Percentiles rank a stretch among this genome's conserved stretches.
Evolutionary conservation across 2,113 vertebrate genomes (phyloP).

Genomic region (Patagioenas fasciata): DNA sequence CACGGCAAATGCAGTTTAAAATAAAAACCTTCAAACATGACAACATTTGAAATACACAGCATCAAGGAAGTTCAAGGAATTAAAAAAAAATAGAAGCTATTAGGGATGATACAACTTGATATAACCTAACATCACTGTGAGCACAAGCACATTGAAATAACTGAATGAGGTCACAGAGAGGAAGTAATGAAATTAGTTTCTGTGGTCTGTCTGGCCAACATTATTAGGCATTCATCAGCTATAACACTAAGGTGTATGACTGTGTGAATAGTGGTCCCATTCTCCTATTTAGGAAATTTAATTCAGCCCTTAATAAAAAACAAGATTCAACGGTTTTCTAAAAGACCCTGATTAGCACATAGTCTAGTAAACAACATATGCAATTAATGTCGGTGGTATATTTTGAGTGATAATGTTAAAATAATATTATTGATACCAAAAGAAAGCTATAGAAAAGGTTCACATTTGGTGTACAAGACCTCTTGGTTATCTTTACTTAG

Average conservation of each 20-base stretch:
- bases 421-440: not conserved
- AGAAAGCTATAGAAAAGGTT: not conserved
- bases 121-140: not conserved
- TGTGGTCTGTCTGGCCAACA: not conserved
- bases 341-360: not conserved
- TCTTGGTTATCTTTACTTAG: not conserved
- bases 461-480: not conserved
- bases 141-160: not conserved
- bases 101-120: not conserved
- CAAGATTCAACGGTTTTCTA: not conserved
- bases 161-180: not conserved
- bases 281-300: not conserved
- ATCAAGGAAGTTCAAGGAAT: not conserved
- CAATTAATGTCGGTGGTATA: not conserved
- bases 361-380: not conserved
- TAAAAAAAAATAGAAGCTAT: not conserved
- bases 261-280: not conserved
- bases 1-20: not conserved
- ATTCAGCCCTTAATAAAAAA: not conserved
- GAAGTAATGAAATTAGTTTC: not conserved
- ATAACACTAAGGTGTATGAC: accelerated
- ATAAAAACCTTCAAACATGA: not conserved
- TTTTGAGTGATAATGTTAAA: not conserved
- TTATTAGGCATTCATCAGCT: not conserved
- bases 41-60: not conserved